Conservation (phyloP, 2,113 vertebrate genomes). For the Pseudorectes ferrugineus region DNA sequence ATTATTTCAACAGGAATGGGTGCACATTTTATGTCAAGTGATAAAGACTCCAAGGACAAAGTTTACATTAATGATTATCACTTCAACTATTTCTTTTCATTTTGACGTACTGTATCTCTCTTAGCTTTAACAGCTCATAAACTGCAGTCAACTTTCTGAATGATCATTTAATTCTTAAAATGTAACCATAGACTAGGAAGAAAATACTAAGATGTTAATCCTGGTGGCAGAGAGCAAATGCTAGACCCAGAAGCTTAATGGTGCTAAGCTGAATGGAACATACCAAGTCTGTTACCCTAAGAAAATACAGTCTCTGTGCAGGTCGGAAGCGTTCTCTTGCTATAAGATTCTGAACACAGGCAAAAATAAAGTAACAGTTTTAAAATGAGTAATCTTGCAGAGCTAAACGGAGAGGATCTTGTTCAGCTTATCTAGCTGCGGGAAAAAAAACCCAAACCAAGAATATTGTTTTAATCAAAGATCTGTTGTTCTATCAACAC, state of each 20-base stretch:
- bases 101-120: constrained; percentile 9
- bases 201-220: constrained; percentile 64
- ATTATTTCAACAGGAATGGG: background rate
- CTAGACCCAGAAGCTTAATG: constrained; percentile 60
- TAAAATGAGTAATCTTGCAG: constrained; percentile 55
- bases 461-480: constrained; percentile 58
- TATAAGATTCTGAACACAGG: background rate
- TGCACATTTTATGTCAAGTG: background rate
- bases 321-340: background rate
- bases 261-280: constrained; percentile 63
- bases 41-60: constrained; percentile 10
- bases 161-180: constrained; percentile 73
- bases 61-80: constrained; percentile 16
- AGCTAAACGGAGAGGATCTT: constrained; percentile 36
- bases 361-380: constrained; percentile 46
- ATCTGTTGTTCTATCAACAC: background rate
- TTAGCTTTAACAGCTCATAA: constrained; percentile 69
- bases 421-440: background rate
- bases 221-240: constrained; percentile 44
- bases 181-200: constrained; percentile 49
- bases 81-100: constrained; percentile 3
- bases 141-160: constrained; percentile 68
- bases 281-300: constrained; percentile 48
- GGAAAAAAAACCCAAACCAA: constrained; percentile 2
- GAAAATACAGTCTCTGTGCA: constrained; percentile 28